Evolutionary conservation across 92 coral and sea anemone genomes (phyloP).

Genomic region (Desmophyllum pertusum): DNA sequence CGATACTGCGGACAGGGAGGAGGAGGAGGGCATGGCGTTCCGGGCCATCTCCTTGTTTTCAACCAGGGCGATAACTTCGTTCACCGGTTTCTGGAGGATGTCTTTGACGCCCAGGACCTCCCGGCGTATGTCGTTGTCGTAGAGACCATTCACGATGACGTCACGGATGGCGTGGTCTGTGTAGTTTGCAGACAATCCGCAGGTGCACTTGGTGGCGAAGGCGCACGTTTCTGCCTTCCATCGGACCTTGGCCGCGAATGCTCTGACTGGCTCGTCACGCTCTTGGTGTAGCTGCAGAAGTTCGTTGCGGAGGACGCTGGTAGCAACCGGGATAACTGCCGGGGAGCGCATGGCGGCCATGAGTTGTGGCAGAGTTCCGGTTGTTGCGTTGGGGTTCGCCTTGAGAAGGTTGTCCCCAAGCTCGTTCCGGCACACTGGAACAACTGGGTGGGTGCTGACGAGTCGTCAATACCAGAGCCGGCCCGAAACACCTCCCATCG

Average conservation of each 20-base stretch:
- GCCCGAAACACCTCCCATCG: conserved; percentile 66
- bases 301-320: conserved; percentile 66
- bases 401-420: conserved; percentile 69
- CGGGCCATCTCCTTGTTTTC: conserved; percentile 77
- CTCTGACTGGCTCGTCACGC: conserved; percentile 59
- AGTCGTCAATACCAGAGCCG: conserved; percentile 59
- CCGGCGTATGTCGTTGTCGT: conserved; percentile 63
- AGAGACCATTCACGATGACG: conserved; percentile 56
- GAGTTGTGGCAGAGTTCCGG: conserved; percentile 33
- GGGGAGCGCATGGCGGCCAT: conserved; percentile 72
- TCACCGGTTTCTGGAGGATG: conserved; percentile 48
- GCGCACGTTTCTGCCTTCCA: conserved; percentile 75
- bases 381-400: conserved; percentile 42
- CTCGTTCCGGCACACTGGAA: conserved; percentile 61
- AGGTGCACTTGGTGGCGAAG: conserved; percentile 43
- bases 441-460: conserved; percentile 56
- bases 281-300: conserved; percentile 59
- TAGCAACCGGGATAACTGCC: conserved; percentile 68
- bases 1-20: conserved; percentile 53
- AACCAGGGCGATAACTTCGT: conserved; percentile 65
- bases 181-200: conserved; percentile 50
- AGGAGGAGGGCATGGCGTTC: conserved; percentile 70
- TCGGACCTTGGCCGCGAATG: conserved; percentile 70
- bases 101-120: conserved; percentile 50
- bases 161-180: conserved; percentile 62